Evolutionary conservation across 2,113 vertebrate species (phyloP).

Genomic region (Malaclemys terrapin): DNA sequence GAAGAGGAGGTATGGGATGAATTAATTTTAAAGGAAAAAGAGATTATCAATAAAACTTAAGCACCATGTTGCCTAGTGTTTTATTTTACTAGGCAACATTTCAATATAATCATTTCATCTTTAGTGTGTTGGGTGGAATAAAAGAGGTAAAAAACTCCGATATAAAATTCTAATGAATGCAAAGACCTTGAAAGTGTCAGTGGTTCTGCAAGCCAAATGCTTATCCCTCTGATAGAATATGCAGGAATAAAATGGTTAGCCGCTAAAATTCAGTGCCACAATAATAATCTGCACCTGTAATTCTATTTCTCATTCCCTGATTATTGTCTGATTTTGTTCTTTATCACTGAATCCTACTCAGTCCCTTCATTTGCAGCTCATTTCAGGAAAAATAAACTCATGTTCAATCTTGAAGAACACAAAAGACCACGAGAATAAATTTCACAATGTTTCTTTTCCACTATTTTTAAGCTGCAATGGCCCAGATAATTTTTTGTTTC

Average conservation of each 20-base stretch:
- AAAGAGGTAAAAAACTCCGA: constrained; percentile 50
- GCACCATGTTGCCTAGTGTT: not conserved
- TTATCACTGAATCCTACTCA: constrained; percentile 46
- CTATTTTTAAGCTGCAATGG: not conserved
- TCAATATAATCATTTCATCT: constrained; percentile 15
- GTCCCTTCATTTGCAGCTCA: constrained; percentile 40
- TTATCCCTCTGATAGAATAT: constrained; percentile 51
- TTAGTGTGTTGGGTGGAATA: constrained; percentile 5
- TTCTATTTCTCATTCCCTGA: constrained; percentile 50
- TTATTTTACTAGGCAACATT: constrained; percentile 38
- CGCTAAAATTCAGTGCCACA: constrained; percentile 29
- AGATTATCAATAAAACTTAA: constrained; percentile 9
- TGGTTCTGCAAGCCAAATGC: constrained; percentile 50
- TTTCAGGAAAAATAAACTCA: constrained; percentile 35
- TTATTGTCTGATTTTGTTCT: constrained; percentile 59
- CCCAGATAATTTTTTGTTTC: not conserved
- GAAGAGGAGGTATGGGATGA: not conserved
- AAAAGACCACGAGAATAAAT: constrained; percentile 44
- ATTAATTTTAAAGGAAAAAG: constrained; percentile 18
- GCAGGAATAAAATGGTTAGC: constrained; percentile 43
- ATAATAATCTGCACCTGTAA: constrained; percentile 34
- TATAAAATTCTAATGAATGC: constrained; percentile 72
- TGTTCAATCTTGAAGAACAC: not conserved
- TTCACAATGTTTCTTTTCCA: constrained; percentile 17
- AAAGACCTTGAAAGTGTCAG: constrained; percentile 74